phyloP scores from a whole-genome alignment of 2,797 vertebrate genomes.

The Platalea minor region DNA sequence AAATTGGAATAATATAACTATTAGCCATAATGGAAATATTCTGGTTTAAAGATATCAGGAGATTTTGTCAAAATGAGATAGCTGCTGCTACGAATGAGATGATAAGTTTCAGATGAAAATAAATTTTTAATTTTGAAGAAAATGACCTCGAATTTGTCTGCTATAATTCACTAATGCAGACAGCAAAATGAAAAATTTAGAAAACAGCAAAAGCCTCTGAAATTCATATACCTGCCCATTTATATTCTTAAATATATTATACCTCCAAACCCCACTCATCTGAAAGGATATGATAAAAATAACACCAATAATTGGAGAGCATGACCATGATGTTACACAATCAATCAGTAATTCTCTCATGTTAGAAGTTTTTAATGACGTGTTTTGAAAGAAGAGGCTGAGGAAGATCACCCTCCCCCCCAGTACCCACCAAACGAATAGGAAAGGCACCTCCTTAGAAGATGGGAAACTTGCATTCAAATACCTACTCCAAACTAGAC shows the following conservation, averaged over 20 bases:
- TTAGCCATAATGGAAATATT: background rate
- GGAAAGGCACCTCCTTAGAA: background rate
- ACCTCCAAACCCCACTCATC: background rate
- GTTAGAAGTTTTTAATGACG: background rate
- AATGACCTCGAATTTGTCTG: background rate
- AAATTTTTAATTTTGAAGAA: conserved; percentile 27
- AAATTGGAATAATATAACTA: background rate
- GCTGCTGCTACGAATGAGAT: background rate
- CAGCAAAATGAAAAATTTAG: conserved; percentile 11
- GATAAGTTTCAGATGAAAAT: conserved; percentile 1
- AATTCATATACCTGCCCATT: background rate
- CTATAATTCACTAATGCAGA: background rate
- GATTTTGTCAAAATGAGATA: background rate
- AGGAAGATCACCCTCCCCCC: background rate
- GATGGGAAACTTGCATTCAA: background rate
- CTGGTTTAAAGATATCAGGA: background rate
- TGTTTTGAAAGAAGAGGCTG: rapidly evolving
- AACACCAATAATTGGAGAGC: background rate
- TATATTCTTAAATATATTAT: background rate
- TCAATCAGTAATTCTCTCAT: background rate
- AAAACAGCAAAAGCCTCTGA: background rate
- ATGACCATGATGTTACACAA: background rate
- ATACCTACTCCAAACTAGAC: background rate
- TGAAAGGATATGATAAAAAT: background rate
- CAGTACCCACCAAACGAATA: background rate